Evolutionary conservation across 2,113 vertebrate genomes (phyloP), one percentile per base, ranked within the genome.

Genomic region (Rissa tridactyla): DNA sequence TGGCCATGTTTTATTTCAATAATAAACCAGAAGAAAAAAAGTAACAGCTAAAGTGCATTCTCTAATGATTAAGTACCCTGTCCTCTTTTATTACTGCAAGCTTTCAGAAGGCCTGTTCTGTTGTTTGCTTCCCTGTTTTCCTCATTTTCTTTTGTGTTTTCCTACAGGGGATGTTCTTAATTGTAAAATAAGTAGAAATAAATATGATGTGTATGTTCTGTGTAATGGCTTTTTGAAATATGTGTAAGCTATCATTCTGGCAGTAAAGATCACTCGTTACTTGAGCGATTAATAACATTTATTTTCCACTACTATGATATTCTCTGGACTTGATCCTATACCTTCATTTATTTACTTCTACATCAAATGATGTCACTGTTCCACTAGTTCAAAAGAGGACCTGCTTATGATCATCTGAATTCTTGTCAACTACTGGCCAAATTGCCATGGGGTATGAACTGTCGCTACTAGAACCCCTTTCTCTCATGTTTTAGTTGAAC

Each of bases 1-100:
- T 86, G 80, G 85, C 95, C 71, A 77, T 94, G 71, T 95, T 98
- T 98, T 97, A 96, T 97, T 97, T 92, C 61, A 96, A 52, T 96
- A 96, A 97, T 97, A 97, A 97, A 95, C 54, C 68, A 93, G 68
- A 93, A 89, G 77, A 70, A 70, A 96, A 97, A 88, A 66, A 75
- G 60, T 90, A 88, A 92, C 49, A 83, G 68, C 93, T 97, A 97
- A 97, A 97, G 96, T 94, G 57, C 32, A 85, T 78, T 92, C 84
- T 82, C 72, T 90, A 82, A 75, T 89, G 82, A 89, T 94, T 92
- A 96, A 96, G 44, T 86, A 77, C 38, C 36, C 47, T 91, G 97
- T 83, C 22, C 61, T 91, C 57, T 95, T 93, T 90, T 77, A 90
- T 93, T 92, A 80, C 36, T 94, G 86, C 58, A 80, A 76, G 87